Evolutionary conservation across 2,797 vertebrate genomes (phyloP), one percentile per base, ranked within the genome.

Genomic region (Microcaecilia unicolor): DNA sequence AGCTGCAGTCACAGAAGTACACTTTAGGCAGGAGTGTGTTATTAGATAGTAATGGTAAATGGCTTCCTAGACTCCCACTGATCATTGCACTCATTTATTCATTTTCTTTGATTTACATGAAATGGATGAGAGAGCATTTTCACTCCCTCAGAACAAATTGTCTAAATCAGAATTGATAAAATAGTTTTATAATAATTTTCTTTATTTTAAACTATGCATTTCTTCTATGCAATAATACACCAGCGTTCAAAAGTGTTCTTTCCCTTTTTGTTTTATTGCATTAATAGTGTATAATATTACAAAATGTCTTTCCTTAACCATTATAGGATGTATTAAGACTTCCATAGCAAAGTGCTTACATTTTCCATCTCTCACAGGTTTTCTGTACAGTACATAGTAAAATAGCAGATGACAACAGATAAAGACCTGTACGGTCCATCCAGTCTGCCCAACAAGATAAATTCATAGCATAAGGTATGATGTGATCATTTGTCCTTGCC

Each of bases 21-120:
- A 38, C 47, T 58, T 44, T 57, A 55, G 33, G 28, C 24, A 30
- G 51, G 37, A 44, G 48, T 33, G 13, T 46, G 51, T 45, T 51
- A 51, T 15, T 53, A 22, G 17, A 17, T 25, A 37, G 55, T 23
- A 28, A 42, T 4, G 9, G 34, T 28, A 52, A 65, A 47, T 36
- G 55, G 41, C 18, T 45, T 29, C 38, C 28, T 45, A 41, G 31
- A 49, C 54, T 35, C 22, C 44, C 51, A 17, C 37, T 8, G 11
- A 31, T 52, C 15, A 3, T 58, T 56, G 31, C 25, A 42, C 35
- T 20, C 28, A 44, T 44, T 44, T 44, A 31, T 38, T 50, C 1
- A 34, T 45, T 51, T 32, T 36, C 37, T 35, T 44, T 37, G 21
- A 25, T 51, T 18, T 38, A 44, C 37, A 9, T 3, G 18, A 39